These are phyloP conservation scores for Leptura quadrifasciata DNA, from an alignment of 2,888 invertebrate genomes.

Conservation along the genomic window DNA sequence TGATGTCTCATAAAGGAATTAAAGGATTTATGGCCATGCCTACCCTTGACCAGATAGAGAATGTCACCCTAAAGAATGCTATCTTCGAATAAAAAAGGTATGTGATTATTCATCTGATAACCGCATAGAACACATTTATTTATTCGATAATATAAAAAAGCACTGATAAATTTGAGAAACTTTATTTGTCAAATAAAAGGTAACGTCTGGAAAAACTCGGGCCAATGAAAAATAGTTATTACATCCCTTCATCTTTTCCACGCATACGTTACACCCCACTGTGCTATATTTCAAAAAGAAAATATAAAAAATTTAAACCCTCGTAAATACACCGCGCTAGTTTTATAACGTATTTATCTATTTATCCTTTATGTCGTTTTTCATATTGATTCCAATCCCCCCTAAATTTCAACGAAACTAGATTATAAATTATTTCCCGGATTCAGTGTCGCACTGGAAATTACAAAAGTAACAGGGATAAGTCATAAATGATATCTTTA, in stretches of 20 bases:
- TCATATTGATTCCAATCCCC: conserved; percentile 40
- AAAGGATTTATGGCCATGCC: background rate
- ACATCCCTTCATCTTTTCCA: conserved; percentile 24
- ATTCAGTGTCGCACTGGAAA: conserved; percentile 42
- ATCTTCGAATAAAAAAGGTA: background rate
- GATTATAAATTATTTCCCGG: conserved; percentile 47
- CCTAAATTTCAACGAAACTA: conserved; percentile 44
- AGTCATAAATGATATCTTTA: conserved; percentile 52
- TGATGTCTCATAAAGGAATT: background rate
- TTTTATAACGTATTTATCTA: conserved; percentile 34
- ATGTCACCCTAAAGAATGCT: background rate
- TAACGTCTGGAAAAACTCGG: conserved; percentile 17
- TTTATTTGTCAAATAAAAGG: conserved; percentile 34
- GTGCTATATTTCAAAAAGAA: conserved; percentile 43
- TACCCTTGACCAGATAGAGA: background rate
- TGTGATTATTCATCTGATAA: conserved; percentile 14
- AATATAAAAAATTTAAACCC: conserved; percentile 51
- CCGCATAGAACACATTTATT: conserved; percentile 14
- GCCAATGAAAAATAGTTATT: conserved; percentile 33
- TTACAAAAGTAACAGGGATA: conserved; percentile 46
- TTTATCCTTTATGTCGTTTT: conserved; percentile 25
- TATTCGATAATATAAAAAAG: conserved; percentile 24
- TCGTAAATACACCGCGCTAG: conserved; percentile 33
- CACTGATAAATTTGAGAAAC: conserved; percentile 23
- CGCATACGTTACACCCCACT: conserved; percentile 20